Evolutionary conservation across 2,888 invertebrate genomes (phyloP).

Genomic region (Cryptophagus acutangulus): DNA sequence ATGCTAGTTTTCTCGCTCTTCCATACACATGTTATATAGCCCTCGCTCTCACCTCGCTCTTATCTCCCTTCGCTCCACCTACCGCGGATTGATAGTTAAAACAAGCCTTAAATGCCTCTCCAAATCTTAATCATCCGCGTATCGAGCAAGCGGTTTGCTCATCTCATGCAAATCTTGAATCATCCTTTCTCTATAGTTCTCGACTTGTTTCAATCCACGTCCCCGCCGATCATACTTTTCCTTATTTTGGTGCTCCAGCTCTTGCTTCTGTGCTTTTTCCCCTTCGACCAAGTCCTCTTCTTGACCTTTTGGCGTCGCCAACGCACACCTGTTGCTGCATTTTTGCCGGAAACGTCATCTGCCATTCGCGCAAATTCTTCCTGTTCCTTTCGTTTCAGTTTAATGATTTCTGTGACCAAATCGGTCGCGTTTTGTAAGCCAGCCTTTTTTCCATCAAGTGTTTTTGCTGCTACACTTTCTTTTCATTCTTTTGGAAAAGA

Average conservation of each 20-base stretch:
- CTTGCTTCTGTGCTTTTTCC: too few species aligned
- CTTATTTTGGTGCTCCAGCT: too few species aligned
- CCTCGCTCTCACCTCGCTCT: too few species aligned
- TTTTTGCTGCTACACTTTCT: too few species aligned
- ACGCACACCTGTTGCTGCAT: conserved; percentile 65
- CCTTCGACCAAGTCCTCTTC: conserved; percentile 64
- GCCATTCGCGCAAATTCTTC: conserved; percentile 66
- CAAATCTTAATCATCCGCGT: conserved; percentile 82
- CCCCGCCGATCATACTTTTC: conserved; percentile 81
- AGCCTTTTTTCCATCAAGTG: conserved; percentile 79
- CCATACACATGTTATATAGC: too few species aligned
- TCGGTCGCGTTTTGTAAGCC: conserved; percentile 79
- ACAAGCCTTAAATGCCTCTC: conserved; percentile 73
- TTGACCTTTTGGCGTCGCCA: conserved; percentile 61
- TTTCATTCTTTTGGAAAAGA: too few species aligned
- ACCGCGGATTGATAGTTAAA: too few species aligned
- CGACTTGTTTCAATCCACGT: conserved; percentile 78
- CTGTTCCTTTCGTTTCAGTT: conserved; percentile 64
- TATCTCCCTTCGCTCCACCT: too few species aligned
- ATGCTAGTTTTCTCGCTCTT: too few species aligned
- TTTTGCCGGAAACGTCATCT: conserved; percentile 65
- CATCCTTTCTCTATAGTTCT: conserved; percentile 63
- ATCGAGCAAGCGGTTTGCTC: conserved; percentile 85
- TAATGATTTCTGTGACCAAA: conserved; percentile 66
- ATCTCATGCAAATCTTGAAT: conserved; percentile 79